Evolutionary conservation across 1,140 invertebrate genomes (phyloP), one percentile per base, ranked within the genome.

Genomic region (Himalopsyche phryganea): DNA sequence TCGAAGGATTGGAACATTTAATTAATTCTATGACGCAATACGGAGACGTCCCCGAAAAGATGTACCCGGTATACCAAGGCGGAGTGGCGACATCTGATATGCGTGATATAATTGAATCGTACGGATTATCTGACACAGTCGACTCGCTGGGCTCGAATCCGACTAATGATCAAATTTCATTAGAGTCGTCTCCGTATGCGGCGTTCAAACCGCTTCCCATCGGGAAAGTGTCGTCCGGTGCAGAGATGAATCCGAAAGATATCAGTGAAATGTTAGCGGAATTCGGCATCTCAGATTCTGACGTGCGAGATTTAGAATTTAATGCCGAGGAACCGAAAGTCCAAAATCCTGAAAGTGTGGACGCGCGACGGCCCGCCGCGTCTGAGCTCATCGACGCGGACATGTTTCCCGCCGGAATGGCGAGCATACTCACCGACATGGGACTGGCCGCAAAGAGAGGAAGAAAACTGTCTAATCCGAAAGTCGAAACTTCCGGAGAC

Each of bases 291-390:
- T 32, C 58, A 2, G 53, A 50, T 6, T 20, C 32, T 2, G 59
- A 69, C 23, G 23, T 28, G 23, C 3, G 23, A 28, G 9, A 28
- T 32, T 70, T 68, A 48, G 54, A 56, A 9, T 66, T 68, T 19
- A 15, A 61, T 2, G 23, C 32, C 3, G n/a, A n/a, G 50, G 1
- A 14, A 20, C 13, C 4, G 15, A 36, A 33, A 6, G 13, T 13
- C 38, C 14, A 41, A 47, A n/a, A 3, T 28, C 23, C 23, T 5
- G 23, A 5, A 3, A 28, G 9, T 5, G 9, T 28, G 4, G 23
- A 28, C 3, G 9, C 23, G 23, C 23, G 9, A 9, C 23, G 9
- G 9, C n/a, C n/a, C n/a, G n/a, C n/a, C n/a, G n/a, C n/a, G n/a
- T 28, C 52, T 28, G 61, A 63, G 18, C 52, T 36, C 13, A 50